These are phyloP conservation scores for Dione vanillae DNA, from an alignment of 2,888 invertebrate genomes.

Conservation along the genomic window DNA sequence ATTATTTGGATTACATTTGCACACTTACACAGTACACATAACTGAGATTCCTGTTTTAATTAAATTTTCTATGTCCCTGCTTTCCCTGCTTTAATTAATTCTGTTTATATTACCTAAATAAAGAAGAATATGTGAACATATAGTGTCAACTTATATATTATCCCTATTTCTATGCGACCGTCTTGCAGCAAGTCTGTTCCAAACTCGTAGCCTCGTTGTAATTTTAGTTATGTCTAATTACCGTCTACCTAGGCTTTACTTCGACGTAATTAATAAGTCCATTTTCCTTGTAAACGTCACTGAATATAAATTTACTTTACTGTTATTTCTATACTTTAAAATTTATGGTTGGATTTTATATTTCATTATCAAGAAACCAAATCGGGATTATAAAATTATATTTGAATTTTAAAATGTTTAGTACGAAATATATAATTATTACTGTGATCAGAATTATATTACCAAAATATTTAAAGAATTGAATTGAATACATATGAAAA, in stretches of 20 bases:
- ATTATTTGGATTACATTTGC: too few relatives aligned
- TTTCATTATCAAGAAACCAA: not conserved
- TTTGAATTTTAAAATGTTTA: slow-evolving; percentile 11
- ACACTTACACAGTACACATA: too few relatives aligned
- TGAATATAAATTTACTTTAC: slow-evolving; percentile 22
- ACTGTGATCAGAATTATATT: too few relatives aligned
- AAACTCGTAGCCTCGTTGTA: not conserved
- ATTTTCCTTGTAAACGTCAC: slow-evolving; percentile 17
- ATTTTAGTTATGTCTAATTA: slow-evolving; percentile 23
- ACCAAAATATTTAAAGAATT: too few relatives aligned
- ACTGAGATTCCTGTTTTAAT: too few relatives aligned
- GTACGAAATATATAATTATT: too few relatives aligned
- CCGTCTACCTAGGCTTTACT: slow-evolving; percentile 20
- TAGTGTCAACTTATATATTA: too few relatives aligned
- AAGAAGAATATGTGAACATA: too few relatives aligned
- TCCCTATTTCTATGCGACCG: not conserved
- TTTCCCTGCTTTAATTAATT: too few relatives aligned
- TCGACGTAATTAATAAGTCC: slow-evolving; percentile 28
- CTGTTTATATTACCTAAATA: too few relatives aligned
- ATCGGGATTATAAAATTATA: slow-evolving; percentile 15
- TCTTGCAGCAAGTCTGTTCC: not conserved
- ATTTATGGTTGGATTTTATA: slow-evolving; percentile 11
- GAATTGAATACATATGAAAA: too few relatives aligned
- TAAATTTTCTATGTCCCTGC: too few relatives aligned
- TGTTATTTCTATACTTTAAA: slow-evolving; percentile 17